Evolutionary conservation across 1,140 invertebrate species (phyloP), one percentile per base, ranked within the genome.

Genomic region (Helicoverpa zea): DNA sequence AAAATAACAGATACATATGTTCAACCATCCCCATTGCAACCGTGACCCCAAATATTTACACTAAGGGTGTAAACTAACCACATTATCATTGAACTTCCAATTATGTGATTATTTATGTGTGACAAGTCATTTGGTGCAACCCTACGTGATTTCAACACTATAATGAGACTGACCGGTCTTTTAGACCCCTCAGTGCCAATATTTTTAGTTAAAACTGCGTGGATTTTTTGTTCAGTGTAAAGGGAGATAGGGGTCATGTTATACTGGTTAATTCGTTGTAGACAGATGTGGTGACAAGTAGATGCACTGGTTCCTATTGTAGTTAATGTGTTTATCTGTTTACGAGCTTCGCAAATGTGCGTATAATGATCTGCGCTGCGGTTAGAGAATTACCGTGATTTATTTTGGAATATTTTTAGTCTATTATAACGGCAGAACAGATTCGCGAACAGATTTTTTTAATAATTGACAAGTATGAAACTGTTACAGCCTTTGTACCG

Each of bases 31-130:
- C 58, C 30, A 76, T 77, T 30, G 18, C 12, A 30, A 64, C 49
- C 43, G 58, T 63, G 58, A 77, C 74, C 76, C 76, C 63, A 66
- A 78, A 78, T 68, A 78, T 78, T 78, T 66, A 78, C 29, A 54
- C 18, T 43, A 16, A 78, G 64, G 79, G 73, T 61, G 29, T 54
- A 23, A 16, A 11, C 12, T 64, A 84, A 88, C 83, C 87, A 80
- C 86, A 87, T 92, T 90, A 88, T 90, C 89, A 90, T 86, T 81
- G 66, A 72, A 83, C 64, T 84, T 75, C 86, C 89, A 92, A 92
- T 93, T 92, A 93, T 83, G 85, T 91, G 87, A 90, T 92, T 92
- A 93, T 92, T 93, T 92, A 93, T 92, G 86, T 91, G 87, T 83
- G 88, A 90, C 88, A 88, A 86, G 80, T 84, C 81, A 86, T 87